Evolutionary conservation across 2,888 invertebrate genomes (phyloP).

Genomic region (Drosophila acutilabella): DNA sequence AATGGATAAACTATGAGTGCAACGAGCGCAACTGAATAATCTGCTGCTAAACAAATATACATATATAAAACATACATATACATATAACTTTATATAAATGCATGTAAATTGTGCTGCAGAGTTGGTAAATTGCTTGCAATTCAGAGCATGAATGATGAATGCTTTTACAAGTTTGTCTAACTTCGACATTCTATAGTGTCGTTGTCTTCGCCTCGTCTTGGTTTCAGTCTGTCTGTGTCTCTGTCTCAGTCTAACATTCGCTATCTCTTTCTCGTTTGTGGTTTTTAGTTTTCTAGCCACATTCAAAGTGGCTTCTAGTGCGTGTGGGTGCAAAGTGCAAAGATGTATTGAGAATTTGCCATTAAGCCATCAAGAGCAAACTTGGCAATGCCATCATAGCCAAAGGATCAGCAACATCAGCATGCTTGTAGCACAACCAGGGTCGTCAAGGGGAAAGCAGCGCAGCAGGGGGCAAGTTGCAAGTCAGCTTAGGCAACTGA

Average conservation of each 20-base stretch:
- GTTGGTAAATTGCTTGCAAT: slow-evolving; percentile 51
- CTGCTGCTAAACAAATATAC: slow-evolving; percentile 42
- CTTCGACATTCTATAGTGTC: slow-evolving; percentile 33
- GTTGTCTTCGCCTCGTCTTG: slow-evolving; percentile 4
- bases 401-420: slow-evolving; percentile 71
- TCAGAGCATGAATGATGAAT: slow-evolving; percentile 70
- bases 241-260: neutral
- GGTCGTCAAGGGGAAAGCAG: neutral
- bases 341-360: slow-evolving; percentile 67
- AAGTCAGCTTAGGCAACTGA: slow-evolving; percentile 56
- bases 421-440: slow-evolving; percentile 18
- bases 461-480: slow-evolving; percentile 29
- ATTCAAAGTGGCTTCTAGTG: slow-evolving; percentile 42
- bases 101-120: slow-evolving; percentile 47
- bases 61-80: slow-evolving; percentile 8
- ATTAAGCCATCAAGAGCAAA: slow-evolving; percentile 62
- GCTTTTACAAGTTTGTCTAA: slow-evolving; percentile 54
- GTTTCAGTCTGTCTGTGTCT: neutral
- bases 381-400: slow-evolving; percentile 55
- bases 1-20: slow-evolving; percentile 12
- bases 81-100: slow-evolving; percentile 1
- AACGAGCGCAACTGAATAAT: slow-evolving; percentile 38
- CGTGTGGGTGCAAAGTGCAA: slow-evolving; percentile 54
- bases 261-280: slow-evolving; percentile 29
- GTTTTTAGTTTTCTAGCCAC: slow-evolving; percentile 48